Conservation (phyloP, 2,888 invertebrate species). For the Heteropelma amictum region DNA sequence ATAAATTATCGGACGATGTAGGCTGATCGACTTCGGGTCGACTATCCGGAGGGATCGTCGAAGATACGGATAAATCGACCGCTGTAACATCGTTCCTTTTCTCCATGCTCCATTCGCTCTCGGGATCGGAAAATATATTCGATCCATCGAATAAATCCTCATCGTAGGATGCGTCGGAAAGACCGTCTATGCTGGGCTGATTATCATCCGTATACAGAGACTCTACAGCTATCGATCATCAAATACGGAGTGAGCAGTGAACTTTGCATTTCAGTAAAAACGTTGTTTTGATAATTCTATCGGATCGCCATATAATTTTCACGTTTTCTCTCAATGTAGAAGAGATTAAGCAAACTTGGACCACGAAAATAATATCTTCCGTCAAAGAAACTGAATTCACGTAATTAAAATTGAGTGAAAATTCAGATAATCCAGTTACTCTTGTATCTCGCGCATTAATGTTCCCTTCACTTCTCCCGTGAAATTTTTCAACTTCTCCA, state of each 20-base stretch:
- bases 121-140: slow-evolving; percentile 85
- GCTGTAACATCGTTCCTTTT: slow-evolving; percentile 64
- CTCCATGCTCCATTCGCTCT: slow-evolving; percentile 83
- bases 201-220: slow-evolving; percentile 64
- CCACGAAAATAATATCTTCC: no score
- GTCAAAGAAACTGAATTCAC: no score
- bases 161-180: slow-evolving; percentile 79
- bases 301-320: no score
- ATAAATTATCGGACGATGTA: slow-evolving; percentile 40
- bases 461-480: not conserved
- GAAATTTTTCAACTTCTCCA: not conserved
- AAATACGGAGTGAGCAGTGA: no score
- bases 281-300: no score
- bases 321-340: no score
- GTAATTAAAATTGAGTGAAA: no score
- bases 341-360: no score
- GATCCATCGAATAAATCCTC: slow-evolving; percentile 80
- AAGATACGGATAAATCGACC: slow-evolving; percentile 58
- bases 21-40: slow-evolving; percentile 82
- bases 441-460: not conserved
- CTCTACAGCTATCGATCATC: slow-evolving; percentile 60
- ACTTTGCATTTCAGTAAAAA: no score
- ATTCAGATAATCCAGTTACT: not conserved
- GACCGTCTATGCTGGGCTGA: slow-evolving; percentile 73
- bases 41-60: slow-evolving; percentile 75